These are phyloP conservation scores for Catocala fraxini DNA, from an alignment of 2,888 invertebrate genomes.

Conservation along the genomic window DNA sequence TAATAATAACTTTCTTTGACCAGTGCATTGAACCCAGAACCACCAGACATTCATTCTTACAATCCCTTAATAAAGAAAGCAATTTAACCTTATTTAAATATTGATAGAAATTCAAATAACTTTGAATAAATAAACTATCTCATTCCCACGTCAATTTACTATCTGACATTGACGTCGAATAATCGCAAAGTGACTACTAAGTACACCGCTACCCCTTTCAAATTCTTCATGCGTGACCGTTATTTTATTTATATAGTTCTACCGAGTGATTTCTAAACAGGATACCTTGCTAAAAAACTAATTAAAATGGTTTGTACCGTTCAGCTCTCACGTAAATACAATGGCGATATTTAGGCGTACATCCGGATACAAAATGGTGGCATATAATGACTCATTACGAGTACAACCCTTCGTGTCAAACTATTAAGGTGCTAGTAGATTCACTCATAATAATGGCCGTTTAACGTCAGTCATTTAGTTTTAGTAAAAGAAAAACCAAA, in stretches of 20 bases:
- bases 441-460: background rate
- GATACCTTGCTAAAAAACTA: slow-evolving; percentile 29
- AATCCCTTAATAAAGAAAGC: too few species aligned
- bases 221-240: slow-evolving; percentile 8
- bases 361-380: slow-evolving; percentile 70
- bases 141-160: slow-evolving; percentile 5
- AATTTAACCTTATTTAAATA: background rate
- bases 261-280: slow-evolving; percentile 20
- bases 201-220: slow-evolving; percentile 8
- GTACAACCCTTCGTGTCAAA: slow-evolving; percentile 64
- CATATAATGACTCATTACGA: slow-evolving; percentile 73
- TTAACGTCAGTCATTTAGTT: too few species aligned
- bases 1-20: too few species aligned
- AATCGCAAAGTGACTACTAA: slow-evolving; percentile 2
- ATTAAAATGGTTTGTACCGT: slow-evolving; percentile 41
- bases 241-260: slow-evolving; percentile 19
- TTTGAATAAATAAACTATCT: background rate
- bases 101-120: background rate
- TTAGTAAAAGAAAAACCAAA: too few species aligned
- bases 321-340: slow-evolving; percentile 46
- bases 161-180: slow-evolving; percentile 11
- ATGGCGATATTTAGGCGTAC: slow-evolving; percentile 66
- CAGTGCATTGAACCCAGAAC: too few species aligned
- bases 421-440: slow-evolving; percentile 50
- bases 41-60: too few species aligned